Evolutionary conservation across 2,113 vertebrate genomes (phyloP).

Genomic region (Amphiprion ocellaris): DNA sequence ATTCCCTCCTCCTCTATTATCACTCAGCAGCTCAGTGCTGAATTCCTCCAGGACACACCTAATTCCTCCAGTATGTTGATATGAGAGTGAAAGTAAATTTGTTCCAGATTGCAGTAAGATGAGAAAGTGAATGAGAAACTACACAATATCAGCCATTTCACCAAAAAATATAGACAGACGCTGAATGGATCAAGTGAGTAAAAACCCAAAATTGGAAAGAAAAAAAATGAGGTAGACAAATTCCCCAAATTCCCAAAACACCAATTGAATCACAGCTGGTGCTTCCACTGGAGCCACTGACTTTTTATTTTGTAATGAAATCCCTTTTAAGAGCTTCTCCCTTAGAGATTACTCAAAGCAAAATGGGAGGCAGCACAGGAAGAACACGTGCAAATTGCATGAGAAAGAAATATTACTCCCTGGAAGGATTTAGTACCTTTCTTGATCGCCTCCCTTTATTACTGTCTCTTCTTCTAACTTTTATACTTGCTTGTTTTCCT

Average conservation of each 20-base stretch:
- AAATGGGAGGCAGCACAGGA: not conserved
- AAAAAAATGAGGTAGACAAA: not conserved
- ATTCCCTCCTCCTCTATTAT: not conserved
- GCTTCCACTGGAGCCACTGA: not conserved
- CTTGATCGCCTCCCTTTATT: not conserved
- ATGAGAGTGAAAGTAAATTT: constrained; percentile 1
- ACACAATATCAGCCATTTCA: not conserved
- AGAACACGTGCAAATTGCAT: not conserved
- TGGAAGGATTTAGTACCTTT: not conserved
- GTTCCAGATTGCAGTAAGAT: constrained; percentile 29
- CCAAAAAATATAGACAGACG: not conserved
- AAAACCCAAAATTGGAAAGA: not conserved
- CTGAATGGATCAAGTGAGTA: constrained; percentile 1
- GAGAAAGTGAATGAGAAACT: constrained; percentile 12
- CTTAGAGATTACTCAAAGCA: not conserved
- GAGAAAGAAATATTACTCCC: not conserved
- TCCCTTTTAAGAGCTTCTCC: not conserved
- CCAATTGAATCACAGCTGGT: constrained; percentile 4
- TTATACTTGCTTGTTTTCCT: not conserved
- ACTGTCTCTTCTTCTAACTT: not conserved
- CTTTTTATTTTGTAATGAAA: constrained; percentile 20
- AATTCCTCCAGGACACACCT: constrained; percentile 13
- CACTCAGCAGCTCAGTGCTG: constrained; percentile 2
- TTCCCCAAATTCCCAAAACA: constrained; percentile 6
- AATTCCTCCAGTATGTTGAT: constrained; percentile 16